Base-by-base conservation (phyloP, 2,888 invertebrate genomes). In the Caenorhabditis imperialis region DNA sequence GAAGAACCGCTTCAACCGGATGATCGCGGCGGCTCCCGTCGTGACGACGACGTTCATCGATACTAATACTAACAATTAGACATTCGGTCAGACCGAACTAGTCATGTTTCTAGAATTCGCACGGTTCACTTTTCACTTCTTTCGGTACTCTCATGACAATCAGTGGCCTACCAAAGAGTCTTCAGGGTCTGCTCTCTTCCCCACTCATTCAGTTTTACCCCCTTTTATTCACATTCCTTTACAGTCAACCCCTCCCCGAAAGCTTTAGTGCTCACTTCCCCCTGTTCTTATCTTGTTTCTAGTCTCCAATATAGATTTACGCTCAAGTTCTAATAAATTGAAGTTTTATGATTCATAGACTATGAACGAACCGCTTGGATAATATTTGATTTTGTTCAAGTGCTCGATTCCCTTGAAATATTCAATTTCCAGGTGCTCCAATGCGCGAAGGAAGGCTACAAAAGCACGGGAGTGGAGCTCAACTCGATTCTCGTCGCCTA, bases 401-500 rank as follows among this genome's bases (percentile, higher is more conserved):
- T 35, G 35, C 35, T 35, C 8, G 8, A 35, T 27, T 35, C 30
- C 25, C 25, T 8, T 16, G 5, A n/a, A n/a, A n/a, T n/a, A n/a
- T n/a, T n/a, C n/a, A n/a, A n/a, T 16, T 69, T 84, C 38, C 45
- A 86, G 86, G 85, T 86, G 37, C 44, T 85, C 35, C 83, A 87
- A 75, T 84, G 85, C 55, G 85, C 86, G n/a, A 60, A 80, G 55
- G 75, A 78, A 42, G 86, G 86, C 35, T 76, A 79, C 61, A 58
- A 77, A 38, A 78, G 81, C 48, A 75, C 65, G 7, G 86, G 86
- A 38, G 83, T 86, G n/a, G 86, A 86, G 60, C 76, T 86, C 45
- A 86, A 86, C 30, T 78, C 77, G 33, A 77, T 85, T 18, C 80
- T 86, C 27, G 85, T 86, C 33, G 71, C 82, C 33, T 86, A 87